A percentile compares a stretch with the other conserved stretches of the same genome.
Evolutionary conservation across 2,113 vertebrate species (phyloP).

Genomic region (Pseudorhombus dupliciocellatus): DNA sequence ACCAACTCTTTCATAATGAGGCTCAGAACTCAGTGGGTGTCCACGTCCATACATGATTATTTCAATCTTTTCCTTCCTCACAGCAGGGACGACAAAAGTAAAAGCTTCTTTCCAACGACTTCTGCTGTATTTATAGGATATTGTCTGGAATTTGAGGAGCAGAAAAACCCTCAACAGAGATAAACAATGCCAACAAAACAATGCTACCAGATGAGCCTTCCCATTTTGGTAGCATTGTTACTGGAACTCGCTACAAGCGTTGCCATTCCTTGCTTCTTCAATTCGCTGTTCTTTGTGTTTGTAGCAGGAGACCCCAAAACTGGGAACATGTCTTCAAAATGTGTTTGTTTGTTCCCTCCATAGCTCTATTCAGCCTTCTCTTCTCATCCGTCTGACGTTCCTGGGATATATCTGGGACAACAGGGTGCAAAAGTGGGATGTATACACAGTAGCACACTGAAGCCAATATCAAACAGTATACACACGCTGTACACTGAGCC

Average conservation of each 20-base stretch:
- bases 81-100: constrained; percentile 40
- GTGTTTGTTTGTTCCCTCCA: constrained; percentile 46
- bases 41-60: constrained; percentile 3
- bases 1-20: constrained; percentile 6
- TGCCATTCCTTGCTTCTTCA: constrained; percentile 29
- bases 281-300: constrained; percentile 49
- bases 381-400: constrained; percentile 44
- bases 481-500: constrained; percentile 66
- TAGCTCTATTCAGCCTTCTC: constrained; percentile 42
- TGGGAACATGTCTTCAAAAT: constrained; percentile 54
- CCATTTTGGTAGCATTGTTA: constrained; percentile 52
- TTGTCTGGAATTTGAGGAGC: constrained; percentile 27
- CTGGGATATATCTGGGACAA: constrained; percentile 57
- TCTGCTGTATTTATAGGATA: constrained; percentile 53
- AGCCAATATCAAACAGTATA: constrained; percentile 66
- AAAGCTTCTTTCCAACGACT: constrained; percentile 34
- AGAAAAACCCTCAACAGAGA: constrained; percentile 52
- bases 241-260: constrained; percentile 45
- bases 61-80: constrained; percentile 30
- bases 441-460: constrained; percentile 52
- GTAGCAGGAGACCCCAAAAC: constrained; percentile 32
- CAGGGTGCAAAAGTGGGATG: constrained; percentile 46
- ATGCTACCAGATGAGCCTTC: constrained; percentile 41
- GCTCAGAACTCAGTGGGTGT: constrained; percentile 22
- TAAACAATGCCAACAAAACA: constrained; percentile 64